Conservation (phyloP, 2,113 vertebrate genomes). For the Zingel zingel region DNA sequence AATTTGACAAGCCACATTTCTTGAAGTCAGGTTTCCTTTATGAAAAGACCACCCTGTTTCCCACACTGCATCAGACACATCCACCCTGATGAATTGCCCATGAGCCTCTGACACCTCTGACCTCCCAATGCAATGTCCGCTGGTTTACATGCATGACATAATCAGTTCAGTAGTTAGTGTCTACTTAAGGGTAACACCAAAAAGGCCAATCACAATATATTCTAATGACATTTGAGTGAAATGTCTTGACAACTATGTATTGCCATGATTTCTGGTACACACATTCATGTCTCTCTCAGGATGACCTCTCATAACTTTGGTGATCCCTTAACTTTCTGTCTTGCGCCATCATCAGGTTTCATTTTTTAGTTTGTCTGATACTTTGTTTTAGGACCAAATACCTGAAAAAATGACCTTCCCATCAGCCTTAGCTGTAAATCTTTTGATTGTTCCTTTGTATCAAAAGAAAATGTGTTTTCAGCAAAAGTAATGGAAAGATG, state of each 20-base stretch:
- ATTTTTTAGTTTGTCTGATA: not conserved
- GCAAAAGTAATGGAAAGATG: not conserved
- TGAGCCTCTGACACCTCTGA: constrained; percentile 6
- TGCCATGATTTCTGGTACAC: not conserved
- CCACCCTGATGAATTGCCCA: not conserved
- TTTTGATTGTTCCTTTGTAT: not conserved
- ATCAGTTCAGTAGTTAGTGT: not conserved
- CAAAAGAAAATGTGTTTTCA: not conserved
- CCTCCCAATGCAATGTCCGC: not conserved
- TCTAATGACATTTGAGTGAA: not conserved
- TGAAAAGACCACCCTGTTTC: not conserved
- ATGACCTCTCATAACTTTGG: not conserved
- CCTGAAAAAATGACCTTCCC: not conserved
- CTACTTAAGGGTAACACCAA: not conserved
- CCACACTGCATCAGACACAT: not conserved
- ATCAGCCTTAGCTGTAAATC: not conserved
- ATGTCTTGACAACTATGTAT: not conserved
- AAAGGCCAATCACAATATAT: not conserved
- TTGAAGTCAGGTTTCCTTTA: not conserved
- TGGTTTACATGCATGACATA: not conserved
- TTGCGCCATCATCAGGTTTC: not conserved
- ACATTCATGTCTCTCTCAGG: not conserved
- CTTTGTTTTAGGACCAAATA: not conserved
- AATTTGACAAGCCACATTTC: constrained; percentile 11
- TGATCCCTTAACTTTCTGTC: not conserved